A percentile compares a stretch with the other conserved stretches of the same genome.
Conservation (phyloP, 2,797 vertebrate genomes). For the Sebastes melanostomus region DNA sequence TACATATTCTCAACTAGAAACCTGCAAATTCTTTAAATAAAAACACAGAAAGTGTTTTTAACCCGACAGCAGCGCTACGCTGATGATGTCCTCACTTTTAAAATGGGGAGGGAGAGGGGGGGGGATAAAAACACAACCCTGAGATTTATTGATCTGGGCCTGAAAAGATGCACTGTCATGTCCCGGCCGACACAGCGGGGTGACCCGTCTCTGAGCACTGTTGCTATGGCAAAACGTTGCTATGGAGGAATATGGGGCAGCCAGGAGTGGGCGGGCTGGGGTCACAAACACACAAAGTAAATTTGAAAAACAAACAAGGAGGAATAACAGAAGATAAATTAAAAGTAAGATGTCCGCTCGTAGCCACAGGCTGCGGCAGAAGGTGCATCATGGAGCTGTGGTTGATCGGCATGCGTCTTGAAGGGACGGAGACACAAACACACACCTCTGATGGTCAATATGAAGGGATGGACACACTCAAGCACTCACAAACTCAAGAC, state of each 20-base stretch:
- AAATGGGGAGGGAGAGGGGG: background rate
- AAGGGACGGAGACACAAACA: slow-evolving; percentile 24
- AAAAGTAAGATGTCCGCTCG: slow-evolving; percentile 39
- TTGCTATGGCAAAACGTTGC: slow-evolving; percentile 69
- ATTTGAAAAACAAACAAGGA: slow-evolving; percentile 42
- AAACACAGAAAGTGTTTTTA: background rate
- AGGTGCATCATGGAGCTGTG: slow-evolving; percentile 58
- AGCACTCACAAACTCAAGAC: slow-evolving; percentile 1
- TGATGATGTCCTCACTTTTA: background rate
- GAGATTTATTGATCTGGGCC: slow-evolving; percentile 27
- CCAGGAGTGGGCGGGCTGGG: slow-evolving; percentile 54
- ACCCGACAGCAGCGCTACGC: slow-evolving; percentile 24
- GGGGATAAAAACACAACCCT: background rate
- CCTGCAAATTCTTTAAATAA: background rate
- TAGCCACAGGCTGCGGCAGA: slow-evolving; percentile 35
- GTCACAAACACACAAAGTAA: slow-evolving; percentile 56
- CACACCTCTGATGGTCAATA: slow-evolving; percentile 3
- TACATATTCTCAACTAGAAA: background rate
- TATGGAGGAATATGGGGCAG: slow-evolving; percentile 70
- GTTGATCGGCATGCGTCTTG: slow-evolving; percentile 58
- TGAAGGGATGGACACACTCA: slow-evolving; percentile 8
- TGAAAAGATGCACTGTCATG: slow-evolving; percentile 20
- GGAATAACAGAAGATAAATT: slow-evolving; percentile 39
- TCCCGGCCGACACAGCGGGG: slow-evolving; percentile 40
- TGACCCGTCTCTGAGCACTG: slow-evolving; percentile 65